Evolutionary conservation across 2,888 invertebrate genomes (phyloP), one percentile per base, ranked within the genome.

Genomic region (Dromius quadrimaculatus): DNA sequence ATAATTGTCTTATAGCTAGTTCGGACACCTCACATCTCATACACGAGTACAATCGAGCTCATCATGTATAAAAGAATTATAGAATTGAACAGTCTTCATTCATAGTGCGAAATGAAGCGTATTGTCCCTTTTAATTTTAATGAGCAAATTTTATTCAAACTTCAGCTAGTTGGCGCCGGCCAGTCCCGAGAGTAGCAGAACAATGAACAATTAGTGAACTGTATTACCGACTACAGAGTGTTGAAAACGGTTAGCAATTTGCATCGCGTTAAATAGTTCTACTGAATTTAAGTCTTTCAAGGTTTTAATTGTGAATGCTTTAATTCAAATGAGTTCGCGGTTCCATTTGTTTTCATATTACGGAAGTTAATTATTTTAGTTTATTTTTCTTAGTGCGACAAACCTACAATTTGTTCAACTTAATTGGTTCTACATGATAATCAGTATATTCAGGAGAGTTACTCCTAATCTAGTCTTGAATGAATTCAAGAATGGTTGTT

Each of bases 151-250:
- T 38, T 11, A 13, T 38, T 38, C 6, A 5, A 38, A 38, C 38
- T 38, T 28, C 38, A 11, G n/a, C 38, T 38, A 38, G 38, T 8
- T 38, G 38, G 13, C n/a, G n/a, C n/a, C n/a, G n/a, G n/a, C n/a
- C n/a, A n/a, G n/a, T n/a, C n/a, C n/a, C n/a, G n/a, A 6, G 9
- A 13, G 13, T 2, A 38, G 38, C 11, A 38, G 47, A 47, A 47
- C 47, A 19, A 47, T 47, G 47, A 47, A 47, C 47, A 47, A 47
- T 47, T 47, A 47, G 47, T 15, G 47, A 47, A 47, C 20, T 47
- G 47, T 22, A 19, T 38, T 38, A 47, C 19, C 6, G 47, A 47
- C 19, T 38, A 47, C 19, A 1, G 47, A 47, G 9, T 38, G 13
- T 38, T 5, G 2, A 38, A 15, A 38, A 5, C n/a, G 2, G 47